Percentiles rank a stretch among this genome's conserved stretches.
Evolutionary conservation across 2,113 vertebrate genomes (phyloP).

Genomic region (Anseranas semipalmata): DNA sequence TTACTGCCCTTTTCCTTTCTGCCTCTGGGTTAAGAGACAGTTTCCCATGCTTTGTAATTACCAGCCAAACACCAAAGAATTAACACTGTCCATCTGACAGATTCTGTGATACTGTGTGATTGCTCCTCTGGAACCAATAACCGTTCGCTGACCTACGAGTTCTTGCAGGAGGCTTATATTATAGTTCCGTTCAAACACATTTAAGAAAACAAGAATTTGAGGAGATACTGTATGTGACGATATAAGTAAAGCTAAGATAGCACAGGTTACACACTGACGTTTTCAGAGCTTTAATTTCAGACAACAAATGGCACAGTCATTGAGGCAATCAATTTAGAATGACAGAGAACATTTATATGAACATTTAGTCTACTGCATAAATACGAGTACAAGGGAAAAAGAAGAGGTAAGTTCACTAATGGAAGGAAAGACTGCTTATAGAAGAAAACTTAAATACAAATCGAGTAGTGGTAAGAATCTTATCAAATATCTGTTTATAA

Average conservation of each 20-base stretch:
- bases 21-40: constrained; percentile 11
- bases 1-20: constrained; percentile 5
- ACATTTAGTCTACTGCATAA: not conserved
- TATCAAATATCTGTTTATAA: not conserved
- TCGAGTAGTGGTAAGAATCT: not conserved
- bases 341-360: not conserved
- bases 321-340: not conserved
- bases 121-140: constrained; percentile 30
- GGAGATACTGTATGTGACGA: not conserved
- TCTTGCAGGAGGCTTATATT: constrained; percentile 14
- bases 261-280: not conserved
- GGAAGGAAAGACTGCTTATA: not conserved
- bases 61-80: constrained; percentile 40
- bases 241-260: not conserved
- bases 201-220: constrained; percentile 1
- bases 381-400: not conserved
- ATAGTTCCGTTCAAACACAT: not conserved
- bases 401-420: not conserved
- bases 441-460: not conserved
- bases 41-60: constrained; percentile 46
- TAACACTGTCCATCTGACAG: constrained; percentile 33
- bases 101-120: constrained; percentile 25
- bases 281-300: constrained; percentile 44
- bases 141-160: not conserved
- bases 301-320: not conserved